These are phyloP conservation scores for Ophioninae sp. DNA, from an alignment of 2,888 invertebrate species.

Conservation along the genomic window DNA sequence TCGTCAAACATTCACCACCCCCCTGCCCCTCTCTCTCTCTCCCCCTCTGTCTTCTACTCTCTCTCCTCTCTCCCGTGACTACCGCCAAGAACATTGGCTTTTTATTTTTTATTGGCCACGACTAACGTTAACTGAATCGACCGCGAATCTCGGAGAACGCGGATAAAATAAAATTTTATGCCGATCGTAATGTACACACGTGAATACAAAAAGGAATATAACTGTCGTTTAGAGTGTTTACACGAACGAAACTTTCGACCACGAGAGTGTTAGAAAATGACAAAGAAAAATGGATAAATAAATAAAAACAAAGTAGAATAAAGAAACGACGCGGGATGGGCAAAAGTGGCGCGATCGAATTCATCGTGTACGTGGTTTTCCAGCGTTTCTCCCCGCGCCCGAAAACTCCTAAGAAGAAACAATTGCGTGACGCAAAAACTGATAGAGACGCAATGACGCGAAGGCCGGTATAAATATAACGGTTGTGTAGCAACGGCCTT, in stretches of 20 bases:
- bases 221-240: constrained; percentile 6
- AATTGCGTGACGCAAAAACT: not conserved
- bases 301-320: constrained; percentile 1
- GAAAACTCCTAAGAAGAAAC: not conserved
- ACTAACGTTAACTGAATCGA: constrained; percentile 14
- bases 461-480: not conserved
- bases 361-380: constrained; percentile 8
- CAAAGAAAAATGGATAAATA: constrained; percentile 22
- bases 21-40: constrained; percentile 48
- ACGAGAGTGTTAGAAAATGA: not conserved
- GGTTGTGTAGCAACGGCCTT: not conserved
- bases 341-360: not conserved
- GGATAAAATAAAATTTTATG: constrained; percentile 38
- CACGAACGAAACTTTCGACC: not conserved
- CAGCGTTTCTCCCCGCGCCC: not conserved
- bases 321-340: not conserved
- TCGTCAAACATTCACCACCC: constrained; percentile 63
- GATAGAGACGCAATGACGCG: not conserved
- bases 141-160: constrained; percentile 12
- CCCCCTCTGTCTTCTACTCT: not conserved
- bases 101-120: constrained; percentile 43
- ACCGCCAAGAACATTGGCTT: constrained; percentile 51
- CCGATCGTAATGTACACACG: constrained; percentile 6
- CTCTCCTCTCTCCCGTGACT: constrained; percentile 42
- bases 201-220: not conserved